These are phyloP conservation scores for Drosophila cognata DNA, from an alignment of 2,888 invertebrate genomes.

Conservation along the genomic window DNA sequence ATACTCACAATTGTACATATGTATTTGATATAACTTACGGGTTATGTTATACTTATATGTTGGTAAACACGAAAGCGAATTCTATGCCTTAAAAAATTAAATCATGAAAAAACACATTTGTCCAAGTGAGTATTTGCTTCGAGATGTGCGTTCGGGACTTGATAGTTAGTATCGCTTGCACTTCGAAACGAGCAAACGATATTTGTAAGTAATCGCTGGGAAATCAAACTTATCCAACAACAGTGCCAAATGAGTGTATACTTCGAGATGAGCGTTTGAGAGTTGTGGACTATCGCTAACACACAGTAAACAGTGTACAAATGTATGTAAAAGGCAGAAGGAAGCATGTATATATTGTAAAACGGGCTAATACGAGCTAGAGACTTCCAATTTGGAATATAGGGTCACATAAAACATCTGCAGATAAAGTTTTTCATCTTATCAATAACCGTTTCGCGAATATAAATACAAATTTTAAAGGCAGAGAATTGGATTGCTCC, in stretches of 20 bases:
- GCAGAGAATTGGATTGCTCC: neutral
- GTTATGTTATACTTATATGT: neutral
- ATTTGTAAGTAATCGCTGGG: neutral
- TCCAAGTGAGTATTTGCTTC: neutral
- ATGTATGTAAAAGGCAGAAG: neutral
- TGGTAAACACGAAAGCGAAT: neutral
- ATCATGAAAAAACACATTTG: neutral
- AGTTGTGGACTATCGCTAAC: neutral
- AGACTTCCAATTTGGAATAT: neutral
- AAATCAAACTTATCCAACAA: neutral
- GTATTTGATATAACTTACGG: neutral
- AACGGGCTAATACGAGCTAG: neutral
- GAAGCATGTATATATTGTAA: neutral
- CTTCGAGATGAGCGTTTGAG: neutral
- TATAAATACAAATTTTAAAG: neutral
- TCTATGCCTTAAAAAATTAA: neutral
- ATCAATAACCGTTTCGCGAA: neutral
- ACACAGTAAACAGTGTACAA: neutral
- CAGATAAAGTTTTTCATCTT: neutral
- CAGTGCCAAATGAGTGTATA: neutral
- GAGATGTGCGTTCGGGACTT: neutral
- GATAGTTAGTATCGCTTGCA: neutral
- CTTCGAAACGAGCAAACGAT: neutral
- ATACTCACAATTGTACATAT: neutral
- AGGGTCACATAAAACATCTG: neutral